phyloP scores from a whole-genome alignment of 2,797 vertebrate genomes.

The Pipistrellus pygmaeus region DNA sequence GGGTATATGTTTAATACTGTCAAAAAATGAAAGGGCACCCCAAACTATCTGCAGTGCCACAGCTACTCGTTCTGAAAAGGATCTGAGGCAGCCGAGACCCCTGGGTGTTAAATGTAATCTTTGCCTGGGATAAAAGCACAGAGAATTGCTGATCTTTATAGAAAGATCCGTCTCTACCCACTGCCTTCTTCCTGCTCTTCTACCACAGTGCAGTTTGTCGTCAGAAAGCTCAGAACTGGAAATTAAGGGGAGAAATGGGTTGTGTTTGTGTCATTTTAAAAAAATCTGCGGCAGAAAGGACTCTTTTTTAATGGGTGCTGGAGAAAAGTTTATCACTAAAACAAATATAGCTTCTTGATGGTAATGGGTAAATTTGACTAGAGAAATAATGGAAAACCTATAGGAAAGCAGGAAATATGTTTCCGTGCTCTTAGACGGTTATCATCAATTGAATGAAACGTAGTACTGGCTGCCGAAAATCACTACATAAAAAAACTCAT shows the following conservation, averaged over 20 bases:
- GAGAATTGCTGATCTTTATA: constrained; percentile 88
- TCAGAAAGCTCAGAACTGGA: constrained; percentile 57
- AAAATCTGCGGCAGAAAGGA: constrained; percentile 69
- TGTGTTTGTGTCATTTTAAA: constrained; percentile 73
- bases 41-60: constrained; percentile 97
- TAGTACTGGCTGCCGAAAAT: constrained; percentile 72
- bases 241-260: constrained; percentile 65
- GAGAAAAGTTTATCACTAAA: constrained; percentile 79
- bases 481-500: constrained; percentile 76
- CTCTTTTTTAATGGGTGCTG: constrained; percentile 69
- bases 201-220: constrained; percentile 20
- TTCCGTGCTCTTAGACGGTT: constrained; percentile 68
- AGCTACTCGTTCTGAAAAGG: constrained; percentile 97
- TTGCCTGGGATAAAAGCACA: constrained; percentile 87
- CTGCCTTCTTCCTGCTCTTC: constrained; percentile 62
- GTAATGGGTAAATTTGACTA: constrained; percentile 77
- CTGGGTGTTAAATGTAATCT: constrained; percentile 90
- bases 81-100: constrained; percentile 90
- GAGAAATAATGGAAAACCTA: constrained; percentile 81
- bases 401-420: constrained; percentile 76
- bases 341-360: constrained; percentile 74
- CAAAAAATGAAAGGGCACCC: constrained; percentile 88
- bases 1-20: constrained; percentile 88
- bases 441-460: constrained; percentile 78
- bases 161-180: constrained; percentile 80